These are phyloP conservation scores for Nannoperca obscura DNA, from an alignment of 2,797 vertebrate genomes.

Conservation along the genomic window DNA sequence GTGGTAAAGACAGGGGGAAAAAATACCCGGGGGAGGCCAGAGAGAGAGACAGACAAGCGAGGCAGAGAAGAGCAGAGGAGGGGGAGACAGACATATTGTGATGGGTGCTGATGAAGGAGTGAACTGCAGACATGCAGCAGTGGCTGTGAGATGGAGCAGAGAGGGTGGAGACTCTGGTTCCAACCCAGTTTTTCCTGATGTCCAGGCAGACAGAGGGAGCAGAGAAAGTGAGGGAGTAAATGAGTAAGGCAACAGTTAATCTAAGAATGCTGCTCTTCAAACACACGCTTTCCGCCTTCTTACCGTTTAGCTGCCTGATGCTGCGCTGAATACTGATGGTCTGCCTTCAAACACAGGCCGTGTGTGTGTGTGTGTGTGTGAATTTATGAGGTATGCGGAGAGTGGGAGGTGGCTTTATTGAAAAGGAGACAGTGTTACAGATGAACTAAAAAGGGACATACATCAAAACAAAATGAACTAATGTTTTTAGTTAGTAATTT, in stretches of 20 bases:
- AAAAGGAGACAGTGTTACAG: conserved; percentile 12
- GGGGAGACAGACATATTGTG: conserved; percentile 54
- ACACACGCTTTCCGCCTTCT: conserved; percentile 51
- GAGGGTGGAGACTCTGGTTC: conserved; percentile 45
- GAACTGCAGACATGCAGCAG: conserved; percentile 60
- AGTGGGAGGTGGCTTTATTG: conserved; percentile 29
- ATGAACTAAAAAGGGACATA: conserved; percentile 5
- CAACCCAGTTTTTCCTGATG: conserved; percentile 55
- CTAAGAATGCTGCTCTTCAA: conserved; percentile 63
- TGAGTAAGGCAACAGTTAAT: conserved; percentile 45
- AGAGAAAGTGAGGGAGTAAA: conserved; percentile 40
- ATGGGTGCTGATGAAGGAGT: conserved; percentile 65
- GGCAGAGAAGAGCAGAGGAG: conserved; percentile 46
- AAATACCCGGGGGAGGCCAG: conserved; percentile 40
- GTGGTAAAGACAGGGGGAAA: conserved; percentile 59
- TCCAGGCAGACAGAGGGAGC: conserved; percentile 27
- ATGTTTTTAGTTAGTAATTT: too few species aligned
- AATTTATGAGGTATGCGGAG: conserved; percentile 21
- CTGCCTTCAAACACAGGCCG: conserved; percentile 49
- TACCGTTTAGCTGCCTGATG: conserved; percentile 56
- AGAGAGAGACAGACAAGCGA: conserved; percentile 39
- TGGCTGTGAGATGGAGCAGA: conserved; percentile 54
- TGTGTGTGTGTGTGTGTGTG: conserved; percentile 20
- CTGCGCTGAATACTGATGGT: conserved; percentile 75
- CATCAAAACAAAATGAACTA: not conserved